Percentiles rank a stretch among this genome's conserved stretches.
Conservation (phyloP, 1,140 invertebrate species). For the Tribolium madens region DNA sequence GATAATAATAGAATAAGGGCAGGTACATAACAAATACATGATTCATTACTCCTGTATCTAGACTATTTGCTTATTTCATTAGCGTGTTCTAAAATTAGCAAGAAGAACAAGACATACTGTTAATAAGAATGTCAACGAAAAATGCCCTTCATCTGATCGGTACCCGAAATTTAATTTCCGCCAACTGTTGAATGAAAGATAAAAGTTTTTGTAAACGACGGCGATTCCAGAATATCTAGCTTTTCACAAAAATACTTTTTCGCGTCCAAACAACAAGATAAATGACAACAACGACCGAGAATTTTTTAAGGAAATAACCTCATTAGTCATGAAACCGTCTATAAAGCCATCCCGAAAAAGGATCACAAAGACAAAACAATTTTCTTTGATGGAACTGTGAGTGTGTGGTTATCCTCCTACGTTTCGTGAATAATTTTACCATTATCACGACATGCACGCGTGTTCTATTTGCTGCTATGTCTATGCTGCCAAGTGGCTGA, state of each 20-base stretch:
- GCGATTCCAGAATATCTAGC: neutral
- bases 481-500: constrained; percentile 28
- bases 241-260: constrained; percentile 12
- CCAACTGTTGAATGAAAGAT: neutral
- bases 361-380: neutral
- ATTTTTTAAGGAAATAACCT: constrained; percentile 9
- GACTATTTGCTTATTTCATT: neutral
- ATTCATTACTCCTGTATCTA: neutral
- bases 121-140: neutral
- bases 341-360: constrained; percentile 5
- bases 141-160: neutral
- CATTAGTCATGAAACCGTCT: constrained; percentile 1
- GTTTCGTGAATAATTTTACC: constrained; percentile 16
- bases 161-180: constrained; percentile 33
- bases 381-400: constrained; percentile 11
- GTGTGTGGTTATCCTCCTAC: constrained; percentile 29
- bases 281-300: constrained; percentile 5
- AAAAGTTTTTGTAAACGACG: neutral
- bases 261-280: constrained; percentile 16
- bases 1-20: too few relatives aligned
- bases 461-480: constrained; percentile 24
- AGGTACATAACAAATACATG: too few relatives aligned
- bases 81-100: constrained; percentile 8
- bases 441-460: constrained; percentile 20
- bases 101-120: neutral